phyloP scores from a whole-genome alignment of 2,888 invertebrate species.

The Calameuta filiformis region DNA sequence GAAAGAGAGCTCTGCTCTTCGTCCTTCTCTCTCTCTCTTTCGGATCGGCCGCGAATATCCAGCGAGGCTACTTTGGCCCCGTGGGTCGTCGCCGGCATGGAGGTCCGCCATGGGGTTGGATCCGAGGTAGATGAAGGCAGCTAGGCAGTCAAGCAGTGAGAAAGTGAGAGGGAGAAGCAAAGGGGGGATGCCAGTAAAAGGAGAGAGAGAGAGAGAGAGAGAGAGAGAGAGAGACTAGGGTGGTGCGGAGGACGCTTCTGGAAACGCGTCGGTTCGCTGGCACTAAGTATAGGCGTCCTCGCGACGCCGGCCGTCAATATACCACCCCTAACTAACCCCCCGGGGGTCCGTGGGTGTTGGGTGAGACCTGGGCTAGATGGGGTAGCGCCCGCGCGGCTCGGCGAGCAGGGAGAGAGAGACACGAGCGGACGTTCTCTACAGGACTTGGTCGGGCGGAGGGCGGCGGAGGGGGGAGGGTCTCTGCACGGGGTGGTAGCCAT shows the following conservation, averaged over 20 bases:
- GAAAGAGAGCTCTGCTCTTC: constrained; percentile 39
- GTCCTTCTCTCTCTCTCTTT: constrained; percentile 32
- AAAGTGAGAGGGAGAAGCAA: constrained; percentile 7
- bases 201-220: constrained; percentile 2
- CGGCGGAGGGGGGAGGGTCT: constrained; percentile 36
- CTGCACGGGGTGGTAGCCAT: constrained; percentile 41
- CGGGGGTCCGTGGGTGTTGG: constrained; percentile 36
- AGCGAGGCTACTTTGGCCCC: constrained; percentile 1
- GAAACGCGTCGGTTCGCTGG: constrained; percentile 61
- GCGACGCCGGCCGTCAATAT: constrained; percentile 66
- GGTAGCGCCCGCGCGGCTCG: constrained; percentile 36
- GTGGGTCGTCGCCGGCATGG: background rate
- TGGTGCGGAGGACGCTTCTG: constrained; percentile 46
- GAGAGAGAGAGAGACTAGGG: constrained; percentile 31
- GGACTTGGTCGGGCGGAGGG: constrained; percentile 26
- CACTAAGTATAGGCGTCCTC: constrained; percentile 66
- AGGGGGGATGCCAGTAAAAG: background rate
- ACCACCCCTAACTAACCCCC: constrained; percentile 65
- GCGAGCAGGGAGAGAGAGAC: constrained; percentile 12
- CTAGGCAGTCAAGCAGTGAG: constrained; percentile 5
- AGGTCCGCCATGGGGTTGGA: background rate
- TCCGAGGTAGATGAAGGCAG: constrained; percentile 12
- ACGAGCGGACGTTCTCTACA: constrained; percentile 7
- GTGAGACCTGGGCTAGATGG: constrained; percentile 40
- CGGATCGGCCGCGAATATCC: background rate